Evolutionary conservation across 2,797 vertebrate genomes (phyloP), one percentile per base, ranked within the genome.

Genomic region (Anableps anableps): DNA sequence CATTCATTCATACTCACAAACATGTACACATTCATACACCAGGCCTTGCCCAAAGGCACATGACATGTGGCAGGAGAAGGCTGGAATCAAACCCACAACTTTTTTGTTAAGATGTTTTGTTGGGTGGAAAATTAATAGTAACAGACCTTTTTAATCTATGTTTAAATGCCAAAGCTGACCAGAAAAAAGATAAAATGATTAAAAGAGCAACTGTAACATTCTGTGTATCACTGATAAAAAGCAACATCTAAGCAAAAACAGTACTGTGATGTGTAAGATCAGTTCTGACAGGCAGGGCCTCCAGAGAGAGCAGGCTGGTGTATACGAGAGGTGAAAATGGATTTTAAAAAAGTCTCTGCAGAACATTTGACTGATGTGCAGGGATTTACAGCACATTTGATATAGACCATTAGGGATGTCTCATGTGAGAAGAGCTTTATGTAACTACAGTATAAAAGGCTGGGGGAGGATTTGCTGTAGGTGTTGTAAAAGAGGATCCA

Each of bases 351-450:
- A n/a, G 66, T 21, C 55, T 75, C 76, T 80, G 23, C 41, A 47
- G 78, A 84, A 85, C 82, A 85, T 89, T 81, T 80, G 74, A 53
- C 72, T 79, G 71, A 78, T 64, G 26, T 76, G 68, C 43, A 38
- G 78, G 79, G 78, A 83, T 84, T 85, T 86, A 62, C n/a, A 38
- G 75, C 29, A 66, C 36, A 73, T 86, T 83, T 75, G 85, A 76
- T 74, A 62, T 23, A 19, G 75, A 75, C 48, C 71, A 43, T 66
- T 51, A 68, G 84, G 81, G 82, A 83, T 81, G 43, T 80, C 80
- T 87, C 51, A 34, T 77, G 78, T 79, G 64, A 82, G 83, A 84
- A 82, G 47, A 76, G 58, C 77, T 88, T 87, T 83, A 86, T 84
- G 84, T 84, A 89, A 89, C 76, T 45, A 26, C 50, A 74, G 75